Base-by-base conservation (phyloP, 1,140 invertebrate genomes). In the Frieseomelitta varia region DNA sequence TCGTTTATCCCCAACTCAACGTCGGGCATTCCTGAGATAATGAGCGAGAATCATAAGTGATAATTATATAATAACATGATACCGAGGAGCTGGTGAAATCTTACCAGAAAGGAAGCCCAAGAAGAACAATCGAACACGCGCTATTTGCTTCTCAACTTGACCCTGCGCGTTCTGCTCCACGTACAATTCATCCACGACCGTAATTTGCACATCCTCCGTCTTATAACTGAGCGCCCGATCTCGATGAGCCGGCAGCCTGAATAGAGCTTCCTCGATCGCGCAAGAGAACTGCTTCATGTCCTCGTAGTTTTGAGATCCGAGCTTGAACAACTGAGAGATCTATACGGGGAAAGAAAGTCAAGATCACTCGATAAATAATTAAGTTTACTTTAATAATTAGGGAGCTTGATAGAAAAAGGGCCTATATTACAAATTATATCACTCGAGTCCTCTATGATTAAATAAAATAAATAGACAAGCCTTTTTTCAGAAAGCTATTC, bases 1-100 rank as follows among this genome's bases (percentile, higher is more conserved):
- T 99, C 99, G 94, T 99, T 99, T 21, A 99, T 96, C 19, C 99
- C 99, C 83, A 99, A 95, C 94, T 99, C 99, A 75, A 99, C 97
- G 91, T 98, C 97, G 6, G 99, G 99, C 97, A 99, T 99, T 79
- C 98, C 97, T 97, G n/a, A n/a, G n/a, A n/a, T n/a, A n/a, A n/a
- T n/a, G n/a, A n/a, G n/a, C n/a, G 85, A n/a, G 85, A 39, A 39
- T 27, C 2, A 1, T 56, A 0, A 34, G 56, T n/a, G 39, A 11
- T 47, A 47, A 47, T n/a, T n/a, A n/a, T 15, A 14, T 30, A 11
- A 1, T 34, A 15, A 27, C 21, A 24, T 24, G n/a, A 21, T 12
- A 15, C 12, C 21, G 21, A n/a, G 21, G 0, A n/a, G 4, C 39
- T 24, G 30, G 10, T 1, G 11, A 80, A 24, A 51, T 51, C 24